Evolutionary conservation across 2,797 vertebrate species (phyloP).

Genomic region (Platalea minor): DNA sequence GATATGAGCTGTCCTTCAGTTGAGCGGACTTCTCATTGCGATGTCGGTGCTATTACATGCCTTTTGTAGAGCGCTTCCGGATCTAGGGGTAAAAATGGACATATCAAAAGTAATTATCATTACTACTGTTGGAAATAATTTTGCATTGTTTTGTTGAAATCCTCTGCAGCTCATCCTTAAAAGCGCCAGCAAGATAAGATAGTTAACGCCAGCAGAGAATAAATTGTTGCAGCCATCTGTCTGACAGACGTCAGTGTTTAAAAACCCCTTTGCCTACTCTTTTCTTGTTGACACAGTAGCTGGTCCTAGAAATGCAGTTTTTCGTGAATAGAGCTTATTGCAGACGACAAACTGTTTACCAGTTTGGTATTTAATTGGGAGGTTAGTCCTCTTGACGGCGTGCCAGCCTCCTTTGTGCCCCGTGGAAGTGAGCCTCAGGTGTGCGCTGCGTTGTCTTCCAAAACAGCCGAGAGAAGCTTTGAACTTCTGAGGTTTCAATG

Average conservation of each 20-base stretch:
- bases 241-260: neutral
- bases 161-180: neutral
- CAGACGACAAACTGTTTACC: neutral
- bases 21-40: rapidly evolving
- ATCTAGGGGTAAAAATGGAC: neutral
- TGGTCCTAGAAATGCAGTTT: conserved; percentile 11
- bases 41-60: rapidly evolving
- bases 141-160: neutral
- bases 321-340: neutral
- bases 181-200: neutral
- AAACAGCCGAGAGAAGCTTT: neutral
- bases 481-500: neutral
- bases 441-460: neutral
- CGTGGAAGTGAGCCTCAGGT: neutral
- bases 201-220: neutral
- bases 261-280: neutral
- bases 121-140: neutral
- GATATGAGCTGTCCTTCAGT: neutral
- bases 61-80: neutral
- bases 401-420: neutral
- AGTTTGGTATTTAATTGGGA: neutral
- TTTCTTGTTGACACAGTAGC: neutral
- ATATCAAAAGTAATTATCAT: neutral
- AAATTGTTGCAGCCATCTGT: conserved; percentile 35
- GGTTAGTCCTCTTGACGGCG: neutral